Evolutionary conservation across 2,888 invertebrate species (phyloP), one percentile per base, ranked within the genome.

Genomic region (Xylocampa areola): DNA sequence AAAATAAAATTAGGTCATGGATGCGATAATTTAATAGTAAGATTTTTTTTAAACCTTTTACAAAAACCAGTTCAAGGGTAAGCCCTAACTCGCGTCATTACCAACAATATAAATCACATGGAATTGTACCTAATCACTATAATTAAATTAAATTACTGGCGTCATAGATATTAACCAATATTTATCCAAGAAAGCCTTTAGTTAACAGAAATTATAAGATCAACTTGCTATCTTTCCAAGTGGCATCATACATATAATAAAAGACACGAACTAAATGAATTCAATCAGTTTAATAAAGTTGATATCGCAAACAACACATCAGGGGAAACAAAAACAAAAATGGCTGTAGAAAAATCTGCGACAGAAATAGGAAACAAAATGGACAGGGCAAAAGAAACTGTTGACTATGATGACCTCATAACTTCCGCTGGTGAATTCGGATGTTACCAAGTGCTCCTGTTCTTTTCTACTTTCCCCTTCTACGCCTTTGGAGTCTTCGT

Each of bases 351-450:
- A 47, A 54, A 49, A 23, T 39, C 36, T 13, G 17, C 10, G 10
- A 16, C 37, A 51, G 44, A 50, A 30, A 35, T 53, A 48, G 60
- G 65, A 23, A 61, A 51, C 4, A 55, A 68, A 63, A 23, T 23
- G 8, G 62, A 58, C n/a, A 51, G 30, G n/a, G 21, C 41, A n/a
- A 58, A 70, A 40, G 4, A 48, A 57, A 41, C 41, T 8, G 76
- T 88, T 2, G 81, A 86, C 35, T 90, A 87, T 43, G 90, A 90
- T 49, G 72, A 82, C 23, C 53, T 90, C 2, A 61, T 90, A 0
- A 77, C 81, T 0, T 71, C 85, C 0, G 89, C 90, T n/a, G 90
- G 90, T 2, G 85, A 87, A 68, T 85, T 89, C 23, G 90, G 90
- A 5, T 63, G 67, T 1, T 90, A 89, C 48, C 90, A 90, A 69